phyloP scores from a whole-genome alignment of 2,113 vertebrate genomes.

The Protobothrops flavoviridis region DNA sequence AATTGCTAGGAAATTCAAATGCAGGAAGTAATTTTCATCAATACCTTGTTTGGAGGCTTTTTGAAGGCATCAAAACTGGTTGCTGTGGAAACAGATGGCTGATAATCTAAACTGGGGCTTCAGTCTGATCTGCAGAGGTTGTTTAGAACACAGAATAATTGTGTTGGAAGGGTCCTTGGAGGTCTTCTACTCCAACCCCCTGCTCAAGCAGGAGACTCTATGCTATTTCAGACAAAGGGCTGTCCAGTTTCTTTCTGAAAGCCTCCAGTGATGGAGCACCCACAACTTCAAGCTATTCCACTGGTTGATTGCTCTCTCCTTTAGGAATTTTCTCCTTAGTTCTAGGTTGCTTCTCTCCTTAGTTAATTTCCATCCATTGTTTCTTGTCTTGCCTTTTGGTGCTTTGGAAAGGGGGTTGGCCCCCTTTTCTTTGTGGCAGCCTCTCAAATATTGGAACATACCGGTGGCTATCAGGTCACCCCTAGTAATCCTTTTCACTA shows the following conservation, averaged over 20 bases:
- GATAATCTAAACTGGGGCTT: background rate
- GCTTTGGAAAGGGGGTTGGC: no score
- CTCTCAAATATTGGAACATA: no score
- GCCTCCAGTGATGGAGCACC: background rate
- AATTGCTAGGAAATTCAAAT: background rate
- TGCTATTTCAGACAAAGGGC: background rate
- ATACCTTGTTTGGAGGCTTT: background rate
- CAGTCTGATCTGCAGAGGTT: background rate
- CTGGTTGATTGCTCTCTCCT: background rate
- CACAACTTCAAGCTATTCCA: background rate
- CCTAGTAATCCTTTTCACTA: background rate
- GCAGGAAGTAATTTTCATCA: background rate
- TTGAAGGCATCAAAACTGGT: background rate
- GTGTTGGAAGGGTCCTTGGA: background rate
- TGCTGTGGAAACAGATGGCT: background rate
- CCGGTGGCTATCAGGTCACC: no score
- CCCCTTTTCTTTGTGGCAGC: no score
- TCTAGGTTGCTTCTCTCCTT: no score
- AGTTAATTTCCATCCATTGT: no score
- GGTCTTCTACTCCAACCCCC: background rate
- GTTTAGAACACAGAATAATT: background rate
- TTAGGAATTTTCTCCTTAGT: background rate
- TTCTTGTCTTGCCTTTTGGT: no score
- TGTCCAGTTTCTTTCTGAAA: background rate
- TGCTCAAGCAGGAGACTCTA: no score